Percentiles rank a stretch among this genome's conserved stretches.
phyloP scores from a whole-genome alignment of 2,888 invertebrate genomes.

The Leucophenga maculata region DNA sequence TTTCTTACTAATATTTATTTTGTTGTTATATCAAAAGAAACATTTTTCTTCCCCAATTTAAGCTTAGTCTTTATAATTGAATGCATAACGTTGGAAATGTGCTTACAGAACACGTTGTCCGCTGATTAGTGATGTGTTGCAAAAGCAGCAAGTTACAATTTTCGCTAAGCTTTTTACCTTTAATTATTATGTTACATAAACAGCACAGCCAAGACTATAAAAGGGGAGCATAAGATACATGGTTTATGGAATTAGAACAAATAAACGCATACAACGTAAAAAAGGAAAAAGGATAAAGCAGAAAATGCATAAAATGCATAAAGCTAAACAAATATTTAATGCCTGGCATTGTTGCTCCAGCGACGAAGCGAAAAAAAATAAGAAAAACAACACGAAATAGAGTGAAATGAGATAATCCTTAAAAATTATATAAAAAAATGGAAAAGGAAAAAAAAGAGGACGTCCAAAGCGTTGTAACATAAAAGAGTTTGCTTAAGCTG shows the following conservation, averaged over 20 bases:
- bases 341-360: constrained; percentile 1
- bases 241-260: neutral
- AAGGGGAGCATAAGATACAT: neutral
- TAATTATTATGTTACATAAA: constrained; percentile 13
- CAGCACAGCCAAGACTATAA: neutral
- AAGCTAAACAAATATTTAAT: constrained; percentile 18
- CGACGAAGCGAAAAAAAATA: neutral
- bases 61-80: too few species aligned
- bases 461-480: constrained; percentile 7
- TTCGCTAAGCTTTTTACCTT: neutral
- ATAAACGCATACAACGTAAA: constrained; percentile 9
- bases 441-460: neutral
- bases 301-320: neutral
- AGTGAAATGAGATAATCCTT: constrained; percentile 24
- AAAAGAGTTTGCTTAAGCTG: constrained; percentile 19
- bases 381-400: neutral
- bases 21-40: too few species aligned
- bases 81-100: too few species aligned
- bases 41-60: too few species aligned
- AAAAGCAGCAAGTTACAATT: too few species aligned
- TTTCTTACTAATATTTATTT: too few species aligned
- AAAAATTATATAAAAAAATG: constrained; percentile 14
- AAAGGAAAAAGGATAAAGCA: too few species aligned
- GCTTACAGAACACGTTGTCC: too few species aligned
- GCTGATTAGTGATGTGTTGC: too few species aligned